These are phyloP conservation scores for Drosophila neocordata DNA, from an alignment of 1,140 invertebrate genomes.

Conservation along the genomic window DNA sequence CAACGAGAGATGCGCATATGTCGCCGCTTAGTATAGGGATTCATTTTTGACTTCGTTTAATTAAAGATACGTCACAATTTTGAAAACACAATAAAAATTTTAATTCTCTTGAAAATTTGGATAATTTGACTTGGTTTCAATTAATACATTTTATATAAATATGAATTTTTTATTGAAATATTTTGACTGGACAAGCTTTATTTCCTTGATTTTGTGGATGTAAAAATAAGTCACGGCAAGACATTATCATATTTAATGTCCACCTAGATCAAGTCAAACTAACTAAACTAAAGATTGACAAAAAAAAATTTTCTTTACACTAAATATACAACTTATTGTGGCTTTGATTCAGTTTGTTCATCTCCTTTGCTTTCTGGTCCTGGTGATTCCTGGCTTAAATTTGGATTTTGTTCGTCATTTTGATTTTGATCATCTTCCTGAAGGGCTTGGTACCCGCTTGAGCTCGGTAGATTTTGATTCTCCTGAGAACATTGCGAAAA, in stretches of 20 bases:
- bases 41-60: not conserved
- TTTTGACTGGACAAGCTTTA: too few species aligned
- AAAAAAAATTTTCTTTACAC: not conserved
- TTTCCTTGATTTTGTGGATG: too few species aligned
- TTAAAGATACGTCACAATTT: not conserved
- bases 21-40: not conserved
- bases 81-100: not conserved
- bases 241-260: too few species aligned
- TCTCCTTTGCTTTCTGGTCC: not conserved
- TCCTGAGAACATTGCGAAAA: conserved; percentile 9
- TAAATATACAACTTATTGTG: not conserved
- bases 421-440: not conserved
- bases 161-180: not conserved
- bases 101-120: not conserved
- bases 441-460: not conserved
- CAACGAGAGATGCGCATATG: not conserved
- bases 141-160: not conserved
- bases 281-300: not conserved
- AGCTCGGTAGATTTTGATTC: not conserved
- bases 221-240: too few species aligned
- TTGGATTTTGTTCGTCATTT: not conserved
- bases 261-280: too few species aligned
- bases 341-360: not conserved
- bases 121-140: not conserved
- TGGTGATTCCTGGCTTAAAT: not conserved